Base-by-base conservation (phyloP, 2,797 vertebrate species). In the Takifugu rubripes region DNA sequence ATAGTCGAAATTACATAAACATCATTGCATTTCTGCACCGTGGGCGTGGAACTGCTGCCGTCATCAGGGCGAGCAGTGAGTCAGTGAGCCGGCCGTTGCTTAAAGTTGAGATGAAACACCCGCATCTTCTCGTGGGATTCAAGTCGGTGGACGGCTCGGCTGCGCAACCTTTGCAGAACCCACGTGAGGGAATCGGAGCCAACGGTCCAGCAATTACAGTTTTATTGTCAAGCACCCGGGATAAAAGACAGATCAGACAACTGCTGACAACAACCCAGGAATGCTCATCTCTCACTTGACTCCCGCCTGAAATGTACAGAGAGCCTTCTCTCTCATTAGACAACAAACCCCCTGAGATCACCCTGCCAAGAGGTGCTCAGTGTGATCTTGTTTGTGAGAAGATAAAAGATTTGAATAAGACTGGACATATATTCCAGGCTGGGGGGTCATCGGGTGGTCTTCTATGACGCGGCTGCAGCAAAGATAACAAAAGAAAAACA, bases 371-470 rank as follows among this genome's bases (percentile, higher is more conserved):
- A 65, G 29, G 21, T 51, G 59, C 61, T 59, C 2, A 1, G 31
- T 27, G 63, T 49, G 51, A 67, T 63, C 56, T 44, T 68, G 52
- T 67, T 71, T 68, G 59, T 61, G 25, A 27, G 25, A 69, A 61
- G 66, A 77, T 64, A 57, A 70, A 74, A 53, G 58, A 49, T 56
- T 47, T 17, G 56, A 44, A 71, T 64, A 64, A 59, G 56, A 71
- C 55, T 60, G 62, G 57, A 61, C 57, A 59, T 58, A 61, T 53
- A 75, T 73, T 68, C 53, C 11, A 68, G 50, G 12, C 56, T 42
- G 52, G 1, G 31, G 58, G 71, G 61, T 70, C 73, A 69, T 64
- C 53, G 56, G 64, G 64, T 74, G 75, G 64, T 72, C 51, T 66
- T 63, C 62, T 46, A 57, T 42, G 54, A 59, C 40, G 54, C 56